Base-by-base conservation (phyloP, 2,888 invertebrate genomes). In the Habrosyne pyritoides region DNA sequence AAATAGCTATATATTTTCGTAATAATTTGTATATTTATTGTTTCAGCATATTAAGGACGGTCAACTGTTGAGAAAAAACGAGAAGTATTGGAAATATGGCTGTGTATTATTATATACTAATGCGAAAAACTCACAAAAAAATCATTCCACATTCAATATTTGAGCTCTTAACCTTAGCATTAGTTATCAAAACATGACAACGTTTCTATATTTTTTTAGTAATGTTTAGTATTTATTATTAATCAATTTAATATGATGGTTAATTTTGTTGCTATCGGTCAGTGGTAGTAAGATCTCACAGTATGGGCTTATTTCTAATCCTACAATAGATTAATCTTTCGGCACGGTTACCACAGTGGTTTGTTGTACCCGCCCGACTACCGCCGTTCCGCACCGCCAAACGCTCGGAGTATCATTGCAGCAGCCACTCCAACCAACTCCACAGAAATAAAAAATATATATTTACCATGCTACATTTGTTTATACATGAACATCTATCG, bases 41-140 rank as follows among this genome's bases (percentile, higher is more conserved):
- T 89, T 88, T 26, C 88, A 91, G 91, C 47, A 88, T 89, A 66
- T 72, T 89, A 48, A 76, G 89, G 63, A 85, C 86, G 36, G 91
- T 90, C 58, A 91, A 89, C 64, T 91, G 91, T 74, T 91, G 72
- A 79, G 57, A 54, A 49, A 21, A 58, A 18, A 12, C 36, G n/a
- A 42, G 18, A 42, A 42, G 18, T 42, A 42, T 36, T 42, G 8
- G 8, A 33, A n/a, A n/a, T n/a, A 42, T 42, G 42, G 42, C 42
- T 42, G 42, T 42, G 42, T 24, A 7, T 7, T 24, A 7, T 18
- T 7, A 18, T 8, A n/a, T n/a, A 33, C n/a, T n/a, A 33, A 5
- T 33, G 33, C n/a, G n/a, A 33, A 30, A 33, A 12, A 5, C 2
- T 30, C n/a, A 33, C 33, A 0, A n/a, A 2, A 42, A 42, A 42